Base-by-base conservation (phyloP, 2,888 invertebrate species). In the Xylocampa areola region DNA sequence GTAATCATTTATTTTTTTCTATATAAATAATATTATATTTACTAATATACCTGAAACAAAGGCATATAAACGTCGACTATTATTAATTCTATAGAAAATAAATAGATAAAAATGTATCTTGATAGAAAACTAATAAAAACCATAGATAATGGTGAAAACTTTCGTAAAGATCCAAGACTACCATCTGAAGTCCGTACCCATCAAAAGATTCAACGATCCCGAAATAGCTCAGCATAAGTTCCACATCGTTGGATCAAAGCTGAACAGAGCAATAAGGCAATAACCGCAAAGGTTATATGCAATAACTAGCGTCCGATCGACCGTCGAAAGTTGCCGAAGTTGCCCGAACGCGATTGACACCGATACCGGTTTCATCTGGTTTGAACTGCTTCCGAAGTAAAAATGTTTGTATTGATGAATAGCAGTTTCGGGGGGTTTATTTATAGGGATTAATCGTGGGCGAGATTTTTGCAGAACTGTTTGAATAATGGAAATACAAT, bases 281-380 rank as follows among this genome's bases (percentile, higher is more conserved):
- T 73, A 73, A 75, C 69, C 62, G 69, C 66, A 60, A 69, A 75
- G 66, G 69, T 72, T 76, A 66, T 73, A 65, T 72, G 73, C 73
- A 68, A 72, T 72, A 75, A 66, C 54, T 55, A 61, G 60, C 48
- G 27, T 40, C 58, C 30, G 49, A 57, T 75, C 66, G 62, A 64
- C 61, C 36, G 44, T 53, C 58, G 72, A 65, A 59, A 53, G 30
- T 48, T 36, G 14, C 29, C 69, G 73, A 73, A 76, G 64, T 57
- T 32, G 14, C 50, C 58, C 54, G 69, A 68, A 62, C 49, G 16
- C 19, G 52, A 61, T 71, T 78, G 67, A 72, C 63, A 65, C 55
- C 57, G 53, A 68, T 71, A 76, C 63, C 44, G 45, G 60, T 44
- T 64, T 64, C 63, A 74, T 64, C 61, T 76, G 62, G 50, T 64